These are phyloP conservation scores for Scyliorhinus canicula DNA, from an alignment of 2,797 vertebrate species.

Conservation along the genomic window DNA sequence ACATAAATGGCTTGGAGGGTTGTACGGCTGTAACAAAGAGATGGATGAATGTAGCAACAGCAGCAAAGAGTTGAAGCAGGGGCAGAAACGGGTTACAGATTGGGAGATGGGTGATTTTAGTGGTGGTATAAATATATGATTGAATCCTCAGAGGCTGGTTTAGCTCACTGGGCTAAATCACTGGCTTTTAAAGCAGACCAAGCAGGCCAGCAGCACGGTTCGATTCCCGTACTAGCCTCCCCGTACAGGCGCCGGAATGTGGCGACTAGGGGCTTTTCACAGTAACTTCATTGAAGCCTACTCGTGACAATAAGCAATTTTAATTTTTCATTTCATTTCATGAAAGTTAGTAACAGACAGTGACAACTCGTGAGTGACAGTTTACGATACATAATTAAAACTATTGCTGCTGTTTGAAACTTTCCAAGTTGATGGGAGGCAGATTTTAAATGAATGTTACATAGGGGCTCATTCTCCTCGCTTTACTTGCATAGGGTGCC, in stretches of 20 bases:
- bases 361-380: not conserved
- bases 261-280: no score
- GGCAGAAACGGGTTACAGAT: not conserved
- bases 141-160: no score
- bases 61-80: not conserved
- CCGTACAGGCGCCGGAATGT: no score
- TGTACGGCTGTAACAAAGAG: not conserved
- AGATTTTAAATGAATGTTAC: slow-evolving; percentile 13
- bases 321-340: not conserved
- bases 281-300: no score
- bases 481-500: no score
- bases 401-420: not conserved
- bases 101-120: not conserved
- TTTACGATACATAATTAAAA: not conserved
- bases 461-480: not conserved
- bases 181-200: no score
- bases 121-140: not conserved
- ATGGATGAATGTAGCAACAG: not conserved
- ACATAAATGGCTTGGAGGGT: not conserved
- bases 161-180: no score
- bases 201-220: no score
- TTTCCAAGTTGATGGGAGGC: not conserved
- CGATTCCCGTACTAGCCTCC: no score
- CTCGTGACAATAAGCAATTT: no score
- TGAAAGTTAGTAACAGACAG: not conserved